These are phyloP conservation scores for Silurus asotus DNA, from an alignment of 2,113 vertebrate genomes.

Conservation along the genomic window DNA sequence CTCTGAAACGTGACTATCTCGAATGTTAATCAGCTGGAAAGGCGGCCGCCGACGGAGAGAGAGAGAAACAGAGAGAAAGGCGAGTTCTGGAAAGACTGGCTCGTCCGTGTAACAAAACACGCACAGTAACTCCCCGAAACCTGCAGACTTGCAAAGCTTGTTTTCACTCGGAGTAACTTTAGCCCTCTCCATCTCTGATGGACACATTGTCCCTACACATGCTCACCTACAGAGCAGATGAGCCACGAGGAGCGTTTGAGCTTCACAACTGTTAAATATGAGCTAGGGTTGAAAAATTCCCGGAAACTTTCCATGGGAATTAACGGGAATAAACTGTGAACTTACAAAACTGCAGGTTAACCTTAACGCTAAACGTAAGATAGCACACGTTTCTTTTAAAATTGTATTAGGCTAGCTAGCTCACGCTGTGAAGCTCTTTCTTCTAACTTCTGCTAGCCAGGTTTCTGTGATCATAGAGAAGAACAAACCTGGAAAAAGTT, in stretches of 20 bases:
- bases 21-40: conserved; percentile 16
- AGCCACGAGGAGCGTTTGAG: neutral
- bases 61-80: conserved; percentile 6
- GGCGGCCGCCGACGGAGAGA: neutral
- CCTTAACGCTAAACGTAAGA: too few species aligned
- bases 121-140: conserved; percentile 57
- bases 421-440: too few species aligned
- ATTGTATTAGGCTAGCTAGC: too few species aligned
- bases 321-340: too few species aligned
- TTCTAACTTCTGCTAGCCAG: too few species aligned
- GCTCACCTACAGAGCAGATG: neutral
- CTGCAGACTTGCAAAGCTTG: conserved; percentile 48
- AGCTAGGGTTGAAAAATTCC: too few species aligned
- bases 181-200: conserved; percentile 7
- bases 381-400: too few species aligned
- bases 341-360: too few species aligned
- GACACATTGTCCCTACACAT: neutral
- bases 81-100: conserved; percentile 52
- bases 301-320: too few species aligned
- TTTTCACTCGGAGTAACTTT: conserved; percentile 39
- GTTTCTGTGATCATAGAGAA: too few species aligned
- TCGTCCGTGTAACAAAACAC: conserved; percentile 45
- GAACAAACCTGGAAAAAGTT: too few species aligned
- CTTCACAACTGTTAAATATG: neutral
- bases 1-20: conserved; percentile 20